phyloP scores from a whole-genome alignment of 2,888 invertebrate species.

The Xestia ashworthii region DNA sequence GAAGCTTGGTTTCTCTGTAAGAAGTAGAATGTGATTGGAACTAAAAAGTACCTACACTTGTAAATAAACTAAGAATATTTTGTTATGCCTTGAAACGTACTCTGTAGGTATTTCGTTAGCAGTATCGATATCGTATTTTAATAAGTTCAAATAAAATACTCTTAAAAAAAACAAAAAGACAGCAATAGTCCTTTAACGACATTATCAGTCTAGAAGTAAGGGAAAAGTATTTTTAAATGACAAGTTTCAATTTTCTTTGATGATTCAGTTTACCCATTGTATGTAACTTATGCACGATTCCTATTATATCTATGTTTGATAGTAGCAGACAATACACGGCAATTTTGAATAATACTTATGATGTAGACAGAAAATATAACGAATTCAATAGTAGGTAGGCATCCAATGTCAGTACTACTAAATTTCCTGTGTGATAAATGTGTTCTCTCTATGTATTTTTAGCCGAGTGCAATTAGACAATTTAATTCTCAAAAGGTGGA shows the following conservation, averaged over 20 bases:
- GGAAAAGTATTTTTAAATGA: slow-evolving; percentile 21
- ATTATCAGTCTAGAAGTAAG: slow-evolving; percentile 1
- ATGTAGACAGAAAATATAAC: slow-evolving; percentile 7
- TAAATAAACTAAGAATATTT: slow-evolving; percentile 47
- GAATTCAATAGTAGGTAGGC: slow-evolving; percentile 12
- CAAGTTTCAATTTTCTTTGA: slow-evolving; percentile 22
- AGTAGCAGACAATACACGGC: slow-evolving; percentile 13
- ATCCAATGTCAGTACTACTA: slow-evolving; percentile 12
- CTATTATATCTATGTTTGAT: slow-evolving; percentile 13
- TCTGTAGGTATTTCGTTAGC: slow-evolving; percentile 46
- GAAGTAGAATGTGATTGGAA: slow-evolving; percentile 19
- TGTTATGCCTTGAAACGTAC: slow-evolving; percentile 65
- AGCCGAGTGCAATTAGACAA: no score
- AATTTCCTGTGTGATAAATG: slow-evolving; percentile 20
- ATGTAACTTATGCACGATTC: slow-evolving; percentile 21
- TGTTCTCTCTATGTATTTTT: slow-evolving; percentile 2
- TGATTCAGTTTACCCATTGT: slow-evolving; percentile 3
- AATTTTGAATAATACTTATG: slow-evolving; percentile 17
- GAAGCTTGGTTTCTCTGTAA: neutral
- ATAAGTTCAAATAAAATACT: slow-evolving; percentile 33
- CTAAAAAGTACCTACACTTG: slow-evolving; percentile 7
- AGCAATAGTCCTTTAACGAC: slow-evolving; percentile 15
- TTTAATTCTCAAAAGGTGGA: no score
- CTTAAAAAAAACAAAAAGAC: slow-evolving; percentile 47
- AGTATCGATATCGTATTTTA: slow-evolving; percentile 16